These are phyloP conservation scores for Trachelipus rathkii DNA, from an alignment of 1,140 invertebrate genomes.

Conservation along the genomic window DNA sequence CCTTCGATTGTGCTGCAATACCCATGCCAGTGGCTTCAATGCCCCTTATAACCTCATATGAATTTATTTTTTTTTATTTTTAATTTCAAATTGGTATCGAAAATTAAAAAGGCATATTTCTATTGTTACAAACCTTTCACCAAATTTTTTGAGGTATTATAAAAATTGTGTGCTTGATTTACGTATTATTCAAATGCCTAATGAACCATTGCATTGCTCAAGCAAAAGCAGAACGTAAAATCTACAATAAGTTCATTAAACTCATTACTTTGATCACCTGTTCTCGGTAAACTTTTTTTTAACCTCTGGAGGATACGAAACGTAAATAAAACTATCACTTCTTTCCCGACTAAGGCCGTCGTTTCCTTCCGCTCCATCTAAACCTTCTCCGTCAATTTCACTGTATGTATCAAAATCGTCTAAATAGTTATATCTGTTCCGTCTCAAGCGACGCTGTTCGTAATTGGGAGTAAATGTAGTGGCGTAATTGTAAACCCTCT, in stretches of 20 bases:
- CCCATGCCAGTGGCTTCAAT: no score
- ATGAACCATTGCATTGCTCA: no score
- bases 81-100: no score
- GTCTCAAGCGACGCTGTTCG: conserved; percentile 41
- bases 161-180: no score
- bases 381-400: conserved; percentile 28
- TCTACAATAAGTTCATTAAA: neutral
- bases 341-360: conserved; percentile 38
- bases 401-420: conserved; percentile 43
- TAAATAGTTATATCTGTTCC: conserved; percentile 44
- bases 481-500: conserved; percentile 43
- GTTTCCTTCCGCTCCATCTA: conserved; percentile 37
- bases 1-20: no score
- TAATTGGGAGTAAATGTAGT: conserved; percentile 44
- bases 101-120: no score
- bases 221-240: no score
- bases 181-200: no score
- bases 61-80: no score
- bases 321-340: conserved; percentile 45
- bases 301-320: conserved; percentile 44
- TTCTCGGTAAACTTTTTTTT: conserved; percentile 43
- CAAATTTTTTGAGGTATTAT: no score
- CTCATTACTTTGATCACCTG: conserved; percentile 29
- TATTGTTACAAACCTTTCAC: no score
- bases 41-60: no score